phyloP scores from a whole-genome alignment of 2,113 vertebrate genomes.

The Ptilonorhynchus violaceus region DNA sequence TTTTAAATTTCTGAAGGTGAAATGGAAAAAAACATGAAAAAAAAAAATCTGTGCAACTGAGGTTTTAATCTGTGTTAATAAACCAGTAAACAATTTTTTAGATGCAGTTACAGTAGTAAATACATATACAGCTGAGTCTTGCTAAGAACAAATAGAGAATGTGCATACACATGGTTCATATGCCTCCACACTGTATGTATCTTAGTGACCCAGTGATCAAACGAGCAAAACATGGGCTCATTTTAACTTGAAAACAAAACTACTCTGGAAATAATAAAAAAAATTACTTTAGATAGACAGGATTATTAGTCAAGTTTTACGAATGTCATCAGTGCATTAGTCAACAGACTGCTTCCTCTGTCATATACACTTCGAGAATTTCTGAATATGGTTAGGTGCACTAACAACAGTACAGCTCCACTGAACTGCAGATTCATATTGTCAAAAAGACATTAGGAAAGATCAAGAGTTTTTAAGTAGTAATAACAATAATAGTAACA shows the following conservation, averaged over 20 bases:
- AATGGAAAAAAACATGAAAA: neutral
- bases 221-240: fast-evolving
- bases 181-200: too few species aligned
- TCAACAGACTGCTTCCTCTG: neutral
- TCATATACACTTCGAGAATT: neutral
- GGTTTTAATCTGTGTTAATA: neutral
- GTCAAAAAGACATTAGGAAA: neutral
- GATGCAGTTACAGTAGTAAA: neutral
- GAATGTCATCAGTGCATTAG: neutral
- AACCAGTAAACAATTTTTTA: neutral
- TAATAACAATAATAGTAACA: neutral
- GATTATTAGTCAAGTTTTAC: neutral
- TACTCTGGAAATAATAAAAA: neutral
- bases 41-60: neutral
- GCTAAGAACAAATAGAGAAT: neutral
- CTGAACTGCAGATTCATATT: neutral
- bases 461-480: neutral
- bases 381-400: neutral
- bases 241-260: neutral
- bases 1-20: neutral
- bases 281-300: neutral
- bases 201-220: neutral
- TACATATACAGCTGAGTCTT: neutral
- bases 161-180: neutral
- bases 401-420: neutral